Percentiles rank a stretch among this genome's conserved stretches.
These are phyloP conservation scores for Centropristis striata DNA, from an alignment of 2,113 vertebrate species.

Conservation along the genomic window DNA sequence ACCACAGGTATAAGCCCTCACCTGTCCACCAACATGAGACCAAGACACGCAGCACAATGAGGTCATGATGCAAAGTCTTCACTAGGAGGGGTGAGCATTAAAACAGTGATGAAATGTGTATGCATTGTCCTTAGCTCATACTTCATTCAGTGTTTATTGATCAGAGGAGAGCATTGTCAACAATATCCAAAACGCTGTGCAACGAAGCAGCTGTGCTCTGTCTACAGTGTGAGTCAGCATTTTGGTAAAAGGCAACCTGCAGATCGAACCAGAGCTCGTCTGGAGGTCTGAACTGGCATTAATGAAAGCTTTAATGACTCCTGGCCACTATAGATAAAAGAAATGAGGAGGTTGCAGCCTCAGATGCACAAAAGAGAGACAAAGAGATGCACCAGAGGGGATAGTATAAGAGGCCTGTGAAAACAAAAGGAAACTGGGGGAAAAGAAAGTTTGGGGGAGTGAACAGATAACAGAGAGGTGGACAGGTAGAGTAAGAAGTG, in stretches of 20 bases:
- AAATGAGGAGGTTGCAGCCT: slow-evolving; percentile 12
- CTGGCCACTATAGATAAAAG: slow-evolving; percentile 9
- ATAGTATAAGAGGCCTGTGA: not conserved
- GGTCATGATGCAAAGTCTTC: not conserved
- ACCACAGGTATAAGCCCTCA: slow-evolving; percentile 26
- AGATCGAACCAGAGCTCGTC: slow-evolving; percentile 42
- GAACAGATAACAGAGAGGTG: not conserved
- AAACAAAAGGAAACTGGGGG: not conserved
- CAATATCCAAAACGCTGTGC: slow-evolving; percentile 42
- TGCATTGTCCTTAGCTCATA: not conserved
- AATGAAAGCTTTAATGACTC: slow-evolving; percentile 42
- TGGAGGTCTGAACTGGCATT: slow-evolving; percentile 46
- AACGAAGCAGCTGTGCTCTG: slow-evolving; percentile 24
- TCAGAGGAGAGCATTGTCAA: slow-evolving; percentile 20
- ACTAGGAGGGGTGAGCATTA: not conserved
- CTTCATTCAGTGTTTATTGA: not conserved
- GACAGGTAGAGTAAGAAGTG: not conserved
- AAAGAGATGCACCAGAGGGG: not conserved
- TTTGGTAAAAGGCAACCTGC: slow-evolving; percentile 57
- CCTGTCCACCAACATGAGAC: slow-evolving; percentile 36
- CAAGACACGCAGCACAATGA: not conserved
- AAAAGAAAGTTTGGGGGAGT: not conserved
- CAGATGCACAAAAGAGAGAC: not conserved
- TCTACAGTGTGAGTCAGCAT: slow-evolving; percentile 59
- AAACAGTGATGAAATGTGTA: not conserved